Percentiles rank a stretch among this genome's conserved stretches.
Evolutionary conservation across 2,797 vertebrate species (phyloP).

Genomic region (Sebastes matsubarae): DNA sequence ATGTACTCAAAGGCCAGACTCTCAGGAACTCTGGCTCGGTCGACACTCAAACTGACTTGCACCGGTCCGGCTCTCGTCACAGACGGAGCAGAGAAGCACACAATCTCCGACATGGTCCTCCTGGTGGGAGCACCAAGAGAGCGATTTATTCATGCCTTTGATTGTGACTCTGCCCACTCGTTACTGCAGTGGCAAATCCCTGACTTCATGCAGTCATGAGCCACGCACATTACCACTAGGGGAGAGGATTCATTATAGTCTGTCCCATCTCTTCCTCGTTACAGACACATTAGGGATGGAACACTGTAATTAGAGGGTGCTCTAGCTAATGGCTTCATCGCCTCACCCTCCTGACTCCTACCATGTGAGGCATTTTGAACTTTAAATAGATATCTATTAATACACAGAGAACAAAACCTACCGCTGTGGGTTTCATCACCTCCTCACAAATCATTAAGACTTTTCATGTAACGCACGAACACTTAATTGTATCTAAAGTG

Average conservation of each 20-base stretch:
- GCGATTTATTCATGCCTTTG: constrained; percentile 43
- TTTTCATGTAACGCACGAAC: constrained; percentile 29
- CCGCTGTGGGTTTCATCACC: constrained; percentile 38
- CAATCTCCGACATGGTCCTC: constrained; percentile 89
- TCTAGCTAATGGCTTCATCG: constrained; percentile 66
- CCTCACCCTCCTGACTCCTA: constrained; percentile 63
- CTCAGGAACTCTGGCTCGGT: constrained; percentile 87
- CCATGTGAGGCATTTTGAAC: constrained; percentile 61
- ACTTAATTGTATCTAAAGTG: constrained; percentile 38
- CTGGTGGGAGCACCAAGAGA: constrained; percentile 63
- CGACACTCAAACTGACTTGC: constrained; percentile 88
- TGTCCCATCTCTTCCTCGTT: constrained; percentile 74
- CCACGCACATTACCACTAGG: constrained; percentile 30
- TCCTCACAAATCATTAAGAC: constrained; percentile 29
- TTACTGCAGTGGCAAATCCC: constrained; percentile 37
- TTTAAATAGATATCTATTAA: constrained; percentile 78
- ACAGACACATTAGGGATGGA: constrained; percentile 79
- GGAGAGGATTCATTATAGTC: constrained; percentile 56
- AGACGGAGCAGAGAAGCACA: constrained; percentile 91
- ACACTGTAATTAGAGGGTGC: constrained; percentile 84
- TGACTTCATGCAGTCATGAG: constrained; percentile 42
- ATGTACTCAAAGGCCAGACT: constrained; percentile 92
- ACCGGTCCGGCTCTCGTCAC: constrained; percentile 85
- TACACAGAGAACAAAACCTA: constrained; percentile 57
- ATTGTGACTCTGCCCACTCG: constrained; percentile 42